phyloP scores from a whole-genome alignment of 1,140 invertebrate genomes.

The Hestina assimilis region DNA sequence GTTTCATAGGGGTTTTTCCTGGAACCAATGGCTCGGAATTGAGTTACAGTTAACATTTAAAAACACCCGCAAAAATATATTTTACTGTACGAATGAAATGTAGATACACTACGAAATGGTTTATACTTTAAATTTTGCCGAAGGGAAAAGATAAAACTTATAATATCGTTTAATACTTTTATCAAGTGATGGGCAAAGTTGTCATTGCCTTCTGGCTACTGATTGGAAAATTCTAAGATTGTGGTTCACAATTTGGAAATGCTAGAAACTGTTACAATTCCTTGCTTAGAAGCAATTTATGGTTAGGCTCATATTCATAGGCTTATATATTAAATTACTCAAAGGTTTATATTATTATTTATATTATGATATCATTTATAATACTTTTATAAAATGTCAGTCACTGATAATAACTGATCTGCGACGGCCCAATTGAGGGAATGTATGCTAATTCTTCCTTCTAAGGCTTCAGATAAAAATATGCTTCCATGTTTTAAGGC shows the following conservation, averaged over 20 bases:
- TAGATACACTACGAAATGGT: background rate
- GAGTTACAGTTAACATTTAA: conserved; percentile 16
- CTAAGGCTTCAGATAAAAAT: no score
- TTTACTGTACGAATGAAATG: background rate
- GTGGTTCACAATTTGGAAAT: background rate
- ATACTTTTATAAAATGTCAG: no score
- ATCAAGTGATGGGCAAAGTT: conserved; percentile 3
- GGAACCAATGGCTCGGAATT: conserved; percentile 23
- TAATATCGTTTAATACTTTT: conserved; percentile 4
- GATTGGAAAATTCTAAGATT: conserved; percentile 10
- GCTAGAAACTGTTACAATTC: background rate
- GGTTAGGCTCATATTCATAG: no score
- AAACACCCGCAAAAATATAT: background rate
- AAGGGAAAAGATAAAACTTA: conserved; percentile 1
- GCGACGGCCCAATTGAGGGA: no score
- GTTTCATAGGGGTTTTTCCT: conserved; percentile 28
- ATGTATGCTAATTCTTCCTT: no score
- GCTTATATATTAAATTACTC: no score
- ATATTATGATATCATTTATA: no score
- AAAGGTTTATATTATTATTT: no score
- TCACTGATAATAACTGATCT: no score
- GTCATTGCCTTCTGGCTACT: conserved; percentile 9
- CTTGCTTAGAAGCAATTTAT: background rate
- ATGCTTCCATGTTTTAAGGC: no score
- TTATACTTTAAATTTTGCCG: background rate